These are phyloP conservation scores for Andrena bucephala DNA, from an alignment of 2,888 invertebrate species.

Conservation along the genomic window DNA sequence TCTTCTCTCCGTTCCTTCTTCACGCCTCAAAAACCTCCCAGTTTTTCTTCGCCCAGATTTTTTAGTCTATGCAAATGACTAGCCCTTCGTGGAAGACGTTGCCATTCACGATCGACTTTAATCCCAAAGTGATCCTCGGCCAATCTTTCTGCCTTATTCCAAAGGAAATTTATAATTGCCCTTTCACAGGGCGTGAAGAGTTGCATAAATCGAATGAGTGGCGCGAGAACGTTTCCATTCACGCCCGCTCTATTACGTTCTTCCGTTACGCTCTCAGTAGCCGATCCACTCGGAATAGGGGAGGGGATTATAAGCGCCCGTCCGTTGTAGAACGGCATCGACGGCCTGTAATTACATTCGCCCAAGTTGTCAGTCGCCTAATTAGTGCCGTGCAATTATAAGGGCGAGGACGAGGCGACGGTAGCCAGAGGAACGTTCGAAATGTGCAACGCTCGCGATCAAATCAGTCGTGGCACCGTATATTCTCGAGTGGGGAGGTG, in stretches of 20 bases:
- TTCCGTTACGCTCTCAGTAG: background rate
- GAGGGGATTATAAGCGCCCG: conserved; percentile 27
- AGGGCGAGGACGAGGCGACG: background rate
- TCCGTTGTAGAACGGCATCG: background rate
- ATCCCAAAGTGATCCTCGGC: background rate
- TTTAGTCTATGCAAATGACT: background rate
- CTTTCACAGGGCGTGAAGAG: background rate
- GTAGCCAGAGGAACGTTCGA: conserved; percentile 1
- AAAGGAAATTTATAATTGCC: conserved; percentile 4
- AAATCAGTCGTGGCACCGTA: background rate
- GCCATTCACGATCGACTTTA: background rate
- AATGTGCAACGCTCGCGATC: background rate
- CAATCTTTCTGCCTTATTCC: background rate
- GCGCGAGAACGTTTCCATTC: conserved; percentile 6
- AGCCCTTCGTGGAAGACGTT: background rate
- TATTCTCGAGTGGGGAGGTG: background rate
- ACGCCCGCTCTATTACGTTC: background rate
- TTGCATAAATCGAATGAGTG: background rate
- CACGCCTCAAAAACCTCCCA: background rate
- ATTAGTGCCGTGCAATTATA: conserved; percentile 39
- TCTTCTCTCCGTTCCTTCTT: background rate
- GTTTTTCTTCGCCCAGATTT: too few species aligned
- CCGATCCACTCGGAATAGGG: background rate
- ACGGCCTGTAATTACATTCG: conserved; percentile 29
- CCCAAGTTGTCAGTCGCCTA: conserved; percentile 20